Conservation (phyloP, 2,888 invertebrate species). For the Mythimna ferrago region DNA sequence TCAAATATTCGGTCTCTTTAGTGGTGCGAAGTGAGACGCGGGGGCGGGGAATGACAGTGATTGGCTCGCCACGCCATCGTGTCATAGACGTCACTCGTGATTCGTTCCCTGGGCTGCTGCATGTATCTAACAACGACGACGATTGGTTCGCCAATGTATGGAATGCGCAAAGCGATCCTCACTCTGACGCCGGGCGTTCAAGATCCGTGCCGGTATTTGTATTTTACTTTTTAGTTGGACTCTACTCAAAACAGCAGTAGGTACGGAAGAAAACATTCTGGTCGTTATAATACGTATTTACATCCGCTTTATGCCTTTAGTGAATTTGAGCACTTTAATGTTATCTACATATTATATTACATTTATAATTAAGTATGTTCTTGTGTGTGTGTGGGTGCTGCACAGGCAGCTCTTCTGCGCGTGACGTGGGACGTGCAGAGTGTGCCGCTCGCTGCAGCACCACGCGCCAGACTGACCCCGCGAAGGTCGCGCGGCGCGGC, state of each 20-base stretch:
- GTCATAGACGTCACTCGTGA: too few species aligned
- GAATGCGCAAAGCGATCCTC: too few species aligned
- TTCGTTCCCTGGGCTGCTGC: too few species aligned
- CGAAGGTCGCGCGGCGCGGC: slow-evolving; percentile 30
- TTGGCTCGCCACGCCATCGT: too few species aligned
- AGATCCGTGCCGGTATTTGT: background rate
- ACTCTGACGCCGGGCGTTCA: too few species aligned
- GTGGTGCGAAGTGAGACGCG: too few species aligned
- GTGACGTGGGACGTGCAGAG: background rate
- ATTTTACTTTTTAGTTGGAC: background rate
- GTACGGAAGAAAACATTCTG: background rate
- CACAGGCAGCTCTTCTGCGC: background rate
- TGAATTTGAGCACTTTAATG: background rate
- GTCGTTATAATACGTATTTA: background rate
- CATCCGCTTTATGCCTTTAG: background rate
- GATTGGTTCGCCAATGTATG: too few species aligned
- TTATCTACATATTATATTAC: background rate
- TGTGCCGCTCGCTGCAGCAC: background rate
- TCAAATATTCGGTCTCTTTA: too few species aligned
- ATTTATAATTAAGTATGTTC: background rate
- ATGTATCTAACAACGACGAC: too few species aligned
- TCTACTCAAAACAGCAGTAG: background rate
- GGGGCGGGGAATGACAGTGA: too few species aligned
- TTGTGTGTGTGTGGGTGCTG: background rate
- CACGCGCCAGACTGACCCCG: background rate